Conservation (phyloP, 2,888 invertebrate genomes). For the Falcaria lacertinaria region DNA sequence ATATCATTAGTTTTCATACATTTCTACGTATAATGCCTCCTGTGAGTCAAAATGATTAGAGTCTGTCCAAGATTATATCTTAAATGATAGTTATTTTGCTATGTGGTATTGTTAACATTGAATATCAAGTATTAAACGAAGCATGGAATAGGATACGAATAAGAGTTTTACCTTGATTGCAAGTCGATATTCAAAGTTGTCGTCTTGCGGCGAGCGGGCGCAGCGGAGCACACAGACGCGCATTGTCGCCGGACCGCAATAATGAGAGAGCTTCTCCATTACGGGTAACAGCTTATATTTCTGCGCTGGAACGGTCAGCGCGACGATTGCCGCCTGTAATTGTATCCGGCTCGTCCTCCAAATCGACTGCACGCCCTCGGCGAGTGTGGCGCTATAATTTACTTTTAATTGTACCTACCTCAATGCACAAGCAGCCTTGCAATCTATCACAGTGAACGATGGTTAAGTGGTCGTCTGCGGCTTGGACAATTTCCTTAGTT, state of each 20-base stretch:
- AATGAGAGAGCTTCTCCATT: slow-evolving; percentile 64
- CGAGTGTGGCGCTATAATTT: slow-evolving; percentile 18
- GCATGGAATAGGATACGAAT: slow-evolving; percentile 8
- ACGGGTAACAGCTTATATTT: slow-evolving; percentile 62
- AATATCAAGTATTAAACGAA: no score
- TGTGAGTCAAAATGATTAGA: no score
- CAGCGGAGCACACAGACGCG: slow-evolving; percentile 26
- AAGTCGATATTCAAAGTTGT: slow-evolving; percentile 37
- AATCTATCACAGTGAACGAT: slow-evolving; percentile 28
- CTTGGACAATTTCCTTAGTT: slow-evolving; percentile 35
- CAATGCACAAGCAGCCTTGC: slow-evolving; percentile 14
- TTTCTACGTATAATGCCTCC: no score
- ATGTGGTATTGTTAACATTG: no score
- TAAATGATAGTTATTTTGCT: no score
- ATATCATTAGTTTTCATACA: no score
- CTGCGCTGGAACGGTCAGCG: slow-evolving; percentile 42
- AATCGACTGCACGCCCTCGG: slow-evolving; percentile 25
- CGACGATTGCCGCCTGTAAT: slow-evolving; percentile 68
- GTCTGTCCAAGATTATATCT: no score
- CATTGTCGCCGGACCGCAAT: slow-evolving; percentile 49
- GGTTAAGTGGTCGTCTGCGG: slow-evolving; percentile 24
- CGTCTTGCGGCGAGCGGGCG: slow-evolving; percentile 8
- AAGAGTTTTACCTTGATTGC: slow-evolving; percentile 31
- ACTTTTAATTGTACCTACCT: slow-evolving; percentile 15
- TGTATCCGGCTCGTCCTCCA: slow-evolving; percentile 58